Evolutionary conservation across 2,113 vertebrate genomes (phyloP).

Genomic region (Passer domesticus): DNA sequence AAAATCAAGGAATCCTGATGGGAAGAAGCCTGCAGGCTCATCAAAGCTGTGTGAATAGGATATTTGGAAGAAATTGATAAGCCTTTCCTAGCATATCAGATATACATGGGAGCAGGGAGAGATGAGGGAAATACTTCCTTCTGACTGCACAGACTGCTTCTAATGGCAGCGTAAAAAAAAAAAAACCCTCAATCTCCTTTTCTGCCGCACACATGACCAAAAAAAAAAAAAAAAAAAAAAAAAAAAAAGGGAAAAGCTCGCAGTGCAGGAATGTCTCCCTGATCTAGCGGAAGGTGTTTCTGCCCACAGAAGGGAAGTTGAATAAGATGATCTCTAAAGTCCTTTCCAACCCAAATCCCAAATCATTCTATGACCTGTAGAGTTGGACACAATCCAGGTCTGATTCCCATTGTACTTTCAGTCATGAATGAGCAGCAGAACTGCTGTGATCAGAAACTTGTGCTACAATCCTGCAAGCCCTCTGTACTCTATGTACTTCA

Average conservation of each 20-base stretch:
- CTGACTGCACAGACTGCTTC: not conserved
- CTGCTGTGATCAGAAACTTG: too few relatives aligned
- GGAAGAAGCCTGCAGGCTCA: not conserved
- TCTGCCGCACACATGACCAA: not conserved
- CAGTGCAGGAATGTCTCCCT: not conserved
- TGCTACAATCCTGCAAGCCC: too few relatives aligned
- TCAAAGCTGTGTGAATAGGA: not conserved
- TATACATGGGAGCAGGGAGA: not conserved
- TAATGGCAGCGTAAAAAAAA: not conserved
- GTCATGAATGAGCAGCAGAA: too few relatives aligned
- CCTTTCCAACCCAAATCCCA: too few relatives aligned
- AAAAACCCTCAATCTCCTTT: not conserved
- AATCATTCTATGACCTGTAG: too few relatives aligned
- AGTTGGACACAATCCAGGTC: too few relatives aligned
- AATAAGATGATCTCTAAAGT: too few relatives aligned
- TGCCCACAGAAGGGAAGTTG: too few relatives aligned
- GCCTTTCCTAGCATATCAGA: not conserved
- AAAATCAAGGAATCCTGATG: not conserved
- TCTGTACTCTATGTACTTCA: too few relatives aligned
- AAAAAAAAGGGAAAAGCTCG: not conserved
- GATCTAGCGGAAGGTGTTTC: too few relatives aligned
- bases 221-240: not conserved
- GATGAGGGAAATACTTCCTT: not conserved
- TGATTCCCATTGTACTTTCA: too few relatives aligned
- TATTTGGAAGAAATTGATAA: not conserved